Base-by-base conservation (phyloP, 2,888 invertebrate genomes). In the Tridacna crocea region DNA sequence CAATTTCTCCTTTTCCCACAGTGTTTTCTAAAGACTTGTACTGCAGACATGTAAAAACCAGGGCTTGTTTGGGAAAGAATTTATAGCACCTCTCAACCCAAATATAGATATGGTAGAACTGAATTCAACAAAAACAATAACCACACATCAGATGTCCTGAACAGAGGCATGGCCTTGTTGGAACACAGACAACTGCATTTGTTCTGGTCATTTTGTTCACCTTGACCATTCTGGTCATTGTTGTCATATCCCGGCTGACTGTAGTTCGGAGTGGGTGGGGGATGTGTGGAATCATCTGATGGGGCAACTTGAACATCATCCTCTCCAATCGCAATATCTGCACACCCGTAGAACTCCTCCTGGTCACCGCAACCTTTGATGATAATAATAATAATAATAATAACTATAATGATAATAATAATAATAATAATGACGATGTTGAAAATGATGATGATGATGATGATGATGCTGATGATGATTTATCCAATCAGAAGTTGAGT, bases 341-440 rank as follows among this genome's bases (percentile, higher is more conserved):
- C 48, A 19, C 70, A 70, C 8, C 70, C 70, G 24, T 70, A 70
- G n/a, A 70, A 70, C 26, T 70, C 51, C 15, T 70, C 70, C 47
- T 70, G 70, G 3, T 47, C 12, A 24, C 70, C 70, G 51, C 22
- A 70, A 22, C 70, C 70, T 70, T 12, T 2, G 10, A 55, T 6
- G 3, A 55, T 55, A 55, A 15, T 55, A 19, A 55, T 19, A 55
- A 55, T 55, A 19, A 55, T 55, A 19, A 55, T 55, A 55, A 55
- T 36, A 4, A 36, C 8, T 4, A 36, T 36, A 36, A 36, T 36
- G 8, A 8, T 36, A 36, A 36, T 36, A 36, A 36, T 36, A 36
- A 2, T 36, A 36, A 36, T 36, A 36, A 36, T 36, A 36, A 36
- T 36, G 8, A 8, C 10, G 11, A 10, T 55, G 10, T 1, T 55